phyloP scores from a whole-genome alignment of 2,797 vertebrate genomes.

The Acestrorhynchus altus region DNA sequence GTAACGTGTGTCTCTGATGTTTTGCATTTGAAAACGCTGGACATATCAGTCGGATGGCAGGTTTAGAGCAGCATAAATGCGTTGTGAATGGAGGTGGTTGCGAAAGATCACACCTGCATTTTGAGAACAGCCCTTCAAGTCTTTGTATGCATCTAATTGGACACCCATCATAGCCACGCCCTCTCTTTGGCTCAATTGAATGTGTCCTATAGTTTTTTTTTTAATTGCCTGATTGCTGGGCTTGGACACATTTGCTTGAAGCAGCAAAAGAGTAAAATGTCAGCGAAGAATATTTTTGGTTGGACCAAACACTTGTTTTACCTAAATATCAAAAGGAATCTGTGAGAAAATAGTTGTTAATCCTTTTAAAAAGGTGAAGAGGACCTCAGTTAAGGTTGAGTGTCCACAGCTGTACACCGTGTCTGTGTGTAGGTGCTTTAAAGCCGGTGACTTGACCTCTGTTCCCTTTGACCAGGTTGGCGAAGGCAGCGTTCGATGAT shows the following conservation, averaged over 20 bases:
- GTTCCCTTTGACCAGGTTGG: constrained; percentile 77
- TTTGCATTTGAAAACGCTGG: background rate
- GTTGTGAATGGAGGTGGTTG: constrained; percentile 7
- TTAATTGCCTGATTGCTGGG: too few species aligned
- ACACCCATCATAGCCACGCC: background rate
- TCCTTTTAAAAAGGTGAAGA: too few species aligned
- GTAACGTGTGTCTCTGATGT: background rate
- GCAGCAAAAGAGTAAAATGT: too few species aligned
- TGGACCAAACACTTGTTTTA: too few species aligned
- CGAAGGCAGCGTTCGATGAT: constrained; percentile 91
- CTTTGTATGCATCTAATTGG: constrained; percentile 2
- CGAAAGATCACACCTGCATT: background rate
- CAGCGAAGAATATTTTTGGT: too few species aligned
- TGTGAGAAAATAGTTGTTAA: too few species aligned
- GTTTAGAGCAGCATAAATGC: background rate
- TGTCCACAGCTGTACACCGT: too few species aligned
- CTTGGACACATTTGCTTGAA: too few species aligned
- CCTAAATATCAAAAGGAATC: too few species aligned
- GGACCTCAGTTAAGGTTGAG: too few species aligned
- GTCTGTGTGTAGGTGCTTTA: background rate
- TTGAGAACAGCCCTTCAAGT: constrained; percentile 40
- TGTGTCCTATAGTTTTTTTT: background rate
- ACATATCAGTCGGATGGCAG: background rate
- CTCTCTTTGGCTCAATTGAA: background rate
- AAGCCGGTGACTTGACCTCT: background rate